These are phyloP conservation scores for Oscheius sp. DNA, from an alignment of 2,888 invertebrate species.

Conservation along the genomic window DNA sequence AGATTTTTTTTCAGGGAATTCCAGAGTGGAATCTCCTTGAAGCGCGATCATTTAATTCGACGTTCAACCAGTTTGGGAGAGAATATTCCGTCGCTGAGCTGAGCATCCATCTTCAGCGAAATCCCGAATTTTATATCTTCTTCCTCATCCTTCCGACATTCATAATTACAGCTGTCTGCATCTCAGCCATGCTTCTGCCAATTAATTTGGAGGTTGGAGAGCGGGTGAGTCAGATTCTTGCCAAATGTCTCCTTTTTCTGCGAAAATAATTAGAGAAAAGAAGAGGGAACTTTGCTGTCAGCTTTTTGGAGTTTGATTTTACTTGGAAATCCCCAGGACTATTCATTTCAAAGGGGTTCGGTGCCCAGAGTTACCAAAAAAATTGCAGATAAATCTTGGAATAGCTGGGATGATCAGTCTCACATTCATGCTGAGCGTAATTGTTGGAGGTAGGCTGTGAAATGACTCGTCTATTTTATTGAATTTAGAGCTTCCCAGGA, in stretches of 20 bases:
- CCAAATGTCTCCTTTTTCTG: too few relatives aligned
- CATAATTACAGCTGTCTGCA: background rate
- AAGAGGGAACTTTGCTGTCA: too few relatives aligned
- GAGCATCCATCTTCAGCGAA: background rate
- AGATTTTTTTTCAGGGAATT: background rate
- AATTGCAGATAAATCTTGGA: background rate
- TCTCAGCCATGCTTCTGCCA: background rate
- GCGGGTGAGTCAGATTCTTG: background rate
- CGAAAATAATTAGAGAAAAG: too few relatives aligned
- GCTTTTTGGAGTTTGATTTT: too few relatives aligned
- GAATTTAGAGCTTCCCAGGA: background rate
- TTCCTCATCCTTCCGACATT: background rate
- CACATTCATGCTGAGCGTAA: background rate
- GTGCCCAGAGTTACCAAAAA: too few relatives aligned
- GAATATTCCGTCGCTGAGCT: background rate
- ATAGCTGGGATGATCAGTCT: background rate
- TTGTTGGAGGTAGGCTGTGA: too few relatives aligned
- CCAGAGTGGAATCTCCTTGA: background rate
- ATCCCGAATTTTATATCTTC: background rate
- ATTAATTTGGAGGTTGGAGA: background rate
- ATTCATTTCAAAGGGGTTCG: too few relatives aligned
- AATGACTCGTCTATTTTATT: too few relatives aligned
- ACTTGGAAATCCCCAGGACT: too few relatives aligned
- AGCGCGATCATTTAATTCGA: background rate
- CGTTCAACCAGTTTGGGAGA: background rate